These are phyloP conservation scores for Cosmia pyralina DNA, from an alignment of 2,888 invertebrate genomes.

Conservation along the genomic window DNA sequence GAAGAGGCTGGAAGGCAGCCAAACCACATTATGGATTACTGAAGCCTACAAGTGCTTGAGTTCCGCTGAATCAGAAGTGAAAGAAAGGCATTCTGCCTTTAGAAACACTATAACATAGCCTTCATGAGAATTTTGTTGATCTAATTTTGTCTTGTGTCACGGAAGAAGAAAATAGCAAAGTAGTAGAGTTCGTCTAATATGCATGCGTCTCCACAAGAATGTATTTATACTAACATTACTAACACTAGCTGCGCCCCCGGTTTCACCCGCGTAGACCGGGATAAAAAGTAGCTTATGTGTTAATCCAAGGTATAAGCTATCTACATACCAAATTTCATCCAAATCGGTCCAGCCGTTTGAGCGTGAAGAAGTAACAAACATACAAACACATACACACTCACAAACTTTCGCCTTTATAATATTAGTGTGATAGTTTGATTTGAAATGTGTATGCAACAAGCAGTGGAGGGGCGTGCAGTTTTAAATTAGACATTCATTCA, in stretches of 20 bases:
- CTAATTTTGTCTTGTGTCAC: slow-evolving; percentile 1
- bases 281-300: too few relatives aligned
- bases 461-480: neutral
- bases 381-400: too few relatives aligned
- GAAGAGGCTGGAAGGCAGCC: slow-evolving; percentile 37
- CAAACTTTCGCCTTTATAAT: too few relatives aligned
- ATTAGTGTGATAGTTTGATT: too few relatives aligned
- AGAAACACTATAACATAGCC: slow-evolving; percentile 15
- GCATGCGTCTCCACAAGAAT: neutral
- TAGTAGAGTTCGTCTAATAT: neutral
- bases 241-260: too few relatives aligned
- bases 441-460: neutral
- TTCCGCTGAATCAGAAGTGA: slow-evolving; percentile 24
- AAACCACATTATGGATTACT: slow-evolving; percentile 36
- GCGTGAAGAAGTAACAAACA: too few relatives aligned
- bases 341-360: too few relatives aligned
- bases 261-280: too few relatives aligned
- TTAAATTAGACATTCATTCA: too few relatives aligned
- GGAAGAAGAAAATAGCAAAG: neutral
- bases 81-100: slow-evolving; percentile 13
- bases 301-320: too few relatives aligned
- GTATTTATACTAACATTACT: neutral
- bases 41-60: slow-evolving; percentile 20
- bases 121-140: slow-evolving; percentile 25
- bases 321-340: too few relatives aligned